Conservation (phyloP, 2,888 invertebrate species). For the Augiades crinisus region DNA sequence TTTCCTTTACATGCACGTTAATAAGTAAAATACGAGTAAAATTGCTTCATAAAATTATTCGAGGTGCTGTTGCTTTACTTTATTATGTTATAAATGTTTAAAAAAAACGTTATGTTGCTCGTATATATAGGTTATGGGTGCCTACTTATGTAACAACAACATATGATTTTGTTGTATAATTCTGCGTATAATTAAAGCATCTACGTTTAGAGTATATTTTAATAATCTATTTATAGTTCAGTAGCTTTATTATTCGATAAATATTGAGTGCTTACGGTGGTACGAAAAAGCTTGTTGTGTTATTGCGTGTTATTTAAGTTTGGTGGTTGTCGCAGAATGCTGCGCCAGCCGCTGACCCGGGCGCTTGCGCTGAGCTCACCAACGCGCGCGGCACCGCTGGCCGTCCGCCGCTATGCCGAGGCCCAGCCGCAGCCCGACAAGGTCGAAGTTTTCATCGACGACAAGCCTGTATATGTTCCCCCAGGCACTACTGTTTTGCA, state of each 20-base stretch:
- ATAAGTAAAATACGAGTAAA: slow-evolving; percentile 1
- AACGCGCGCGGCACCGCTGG: slow-evolving; percentile 61
- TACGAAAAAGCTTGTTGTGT: slow-evolving; percentile 25
- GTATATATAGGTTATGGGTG: slow-evolving; percentile 64
- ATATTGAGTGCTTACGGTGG: not conserved
- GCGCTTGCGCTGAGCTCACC: slow-evolving; percentile 80
- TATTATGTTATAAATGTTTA: not conserved
- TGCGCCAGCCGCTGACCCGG: slow-evolving; percentile 88
- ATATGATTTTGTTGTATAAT: slow-evolving; percentile 42
- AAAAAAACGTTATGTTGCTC: not conserved
- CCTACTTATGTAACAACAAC: slow-evolving; percentile 78
- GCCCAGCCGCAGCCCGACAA: slow-evolving; percentile 84
- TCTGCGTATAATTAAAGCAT: slow-evolving; percentile 14
- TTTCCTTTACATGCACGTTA: slow-evolving; percentile 9
- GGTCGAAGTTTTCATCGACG: slow-evolving; percentile 98
- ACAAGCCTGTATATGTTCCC: slow-evolving; percentile 94
- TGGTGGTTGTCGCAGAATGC: slow-evolving; percentile 78
- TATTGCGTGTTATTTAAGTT: slow-evolving; percentile 26
- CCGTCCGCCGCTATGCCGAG: slow-evolving; percentile 69
- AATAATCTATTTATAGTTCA: not conserved
- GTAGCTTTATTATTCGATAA: not conserved
- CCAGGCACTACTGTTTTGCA: slow-evolving; percentile 98
- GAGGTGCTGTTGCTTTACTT: slow-evolving; percentile 10
- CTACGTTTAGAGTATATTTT: not conserved
- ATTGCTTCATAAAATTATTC: not conserved